A percentile compares a stretch with the other conserved stretches of the same genome.
These are phyloP conservation scores for Ophion obscuratus DNA, from an alignment of 2,888 invertebrate genomes.

Conservation along the genomic window DNA sequence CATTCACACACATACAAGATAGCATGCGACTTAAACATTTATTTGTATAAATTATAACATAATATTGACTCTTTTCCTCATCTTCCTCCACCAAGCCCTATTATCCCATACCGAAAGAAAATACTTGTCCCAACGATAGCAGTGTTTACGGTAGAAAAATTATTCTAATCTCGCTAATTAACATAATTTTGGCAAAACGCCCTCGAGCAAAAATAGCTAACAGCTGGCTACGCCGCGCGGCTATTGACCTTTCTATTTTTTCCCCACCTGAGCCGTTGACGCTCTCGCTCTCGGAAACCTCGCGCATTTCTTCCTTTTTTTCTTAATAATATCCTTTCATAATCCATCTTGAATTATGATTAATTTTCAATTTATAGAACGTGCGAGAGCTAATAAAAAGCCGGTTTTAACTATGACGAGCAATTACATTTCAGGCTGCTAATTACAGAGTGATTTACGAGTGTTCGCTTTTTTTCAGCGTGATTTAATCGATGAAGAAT, in stretches of 20 bases:
- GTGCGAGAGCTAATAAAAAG: background rate
- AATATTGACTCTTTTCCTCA: no score
- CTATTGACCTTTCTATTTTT: constrained; percentile 81
- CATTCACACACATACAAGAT: no score
- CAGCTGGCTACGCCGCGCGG: constrained; percentile 76
- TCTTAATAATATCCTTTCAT: background rate
- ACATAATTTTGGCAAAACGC: constrained; percentile 82
- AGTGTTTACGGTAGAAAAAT: constrained; percentile 29
- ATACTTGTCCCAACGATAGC: background rate
- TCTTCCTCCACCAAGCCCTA: background rate
- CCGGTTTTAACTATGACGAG: background rate
- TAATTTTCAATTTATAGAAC: background rate
- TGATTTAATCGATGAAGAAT: background rate
- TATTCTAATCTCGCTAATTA: constrained; percentile 79
- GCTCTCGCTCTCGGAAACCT: constrained; percentile 5
- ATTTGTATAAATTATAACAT: no score
- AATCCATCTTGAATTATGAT: constrained; percentile 1
- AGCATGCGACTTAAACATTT: no score
- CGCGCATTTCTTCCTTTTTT: background rate
- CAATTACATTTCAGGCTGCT: background rate
- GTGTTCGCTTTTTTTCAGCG: background rate
- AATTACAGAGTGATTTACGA: background rate
- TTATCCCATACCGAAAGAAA: background rate
- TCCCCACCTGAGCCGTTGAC: constrained; percentile 61
- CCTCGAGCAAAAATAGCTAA: constrained; percentile 78